These are phyloP conservation scores for Rhipidura dahli DNA, from an alignment of 2,113 vertebrate genomes.

Conservation along the genomic window DNA sequence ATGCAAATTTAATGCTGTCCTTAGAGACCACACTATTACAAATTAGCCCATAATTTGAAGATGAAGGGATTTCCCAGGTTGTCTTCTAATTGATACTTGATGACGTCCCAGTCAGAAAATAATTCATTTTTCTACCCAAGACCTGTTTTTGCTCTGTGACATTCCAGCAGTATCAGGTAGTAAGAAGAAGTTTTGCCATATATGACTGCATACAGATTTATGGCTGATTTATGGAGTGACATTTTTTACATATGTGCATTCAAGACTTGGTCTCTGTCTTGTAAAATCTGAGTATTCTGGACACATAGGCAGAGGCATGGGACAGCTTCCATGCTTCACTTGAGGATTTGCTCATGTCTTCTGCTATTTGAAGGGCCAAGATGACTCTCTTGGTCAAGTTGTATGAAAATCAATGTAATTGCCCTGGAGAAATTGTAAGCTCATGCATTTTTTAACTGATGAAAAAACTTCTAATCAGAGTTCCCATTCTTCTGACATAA, in stretches of 20 bases:
- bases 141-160: neutral
- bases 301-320: neutral
- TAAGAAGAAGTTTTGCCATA: neutral
- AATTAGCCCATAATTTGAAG: neutral
- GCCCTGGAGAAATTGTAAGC: neutral
- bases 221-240: neutral
- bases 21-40: neutral
- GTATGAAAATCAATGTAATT: neutral
- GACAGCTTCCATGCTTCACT: neutral
- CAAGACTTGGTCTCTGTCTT: neutral
- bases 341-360: neutral
- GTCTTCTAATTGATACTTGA: neutral
- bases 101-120: neutral
- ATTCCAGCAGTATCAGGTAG: neutral
- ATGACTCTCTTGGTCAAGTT: neutral
- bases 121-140: neutral
- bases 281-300: neutral
- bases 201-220: neutral
- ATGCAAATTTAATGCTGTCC: neutral
- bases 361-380: neutral
- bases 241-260: neutral
- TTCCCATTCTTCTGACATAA: neutral
- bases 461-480: neutral
- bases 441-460: neutral
- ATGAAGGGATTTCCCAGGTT: neutral